Evolutionary conservation across 2,888 invertebrate genomes (phyloP), one percentile per base, ranked within the genome.

Genomic region (Tuta absoluta): DNA sequence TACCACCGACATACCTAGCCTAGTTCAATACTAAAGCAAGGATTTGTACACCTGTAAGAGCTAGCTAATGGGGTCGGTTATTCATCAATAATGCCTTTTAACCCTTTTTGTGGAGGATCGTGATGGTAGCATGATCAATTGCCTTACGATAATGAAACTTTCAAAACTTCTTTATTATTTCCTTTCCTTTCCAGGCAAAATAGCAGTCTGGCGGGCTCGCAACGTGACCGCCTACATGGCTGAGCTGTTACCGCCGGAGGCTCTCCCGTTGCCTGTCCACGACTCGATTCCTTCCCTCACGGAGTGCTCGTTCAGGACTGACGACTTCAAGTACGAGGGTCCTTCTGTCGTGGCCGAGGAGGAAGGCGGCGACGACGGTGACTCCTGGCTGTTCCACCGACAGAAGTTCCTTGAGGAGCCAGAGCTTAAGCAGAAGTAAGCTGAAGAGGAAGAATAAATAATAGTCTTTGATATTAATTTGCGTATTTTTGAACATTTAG

Each of bases 211-310:
- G 96, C 92, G 94, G 4, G 94, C 95, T 0, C 93, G 95, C 68
- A 93, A 93, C 71, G 92, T 95, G 33, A 94, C 94, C 0, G 89
- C 93, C 0, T 96, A 95, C 77, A 93, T 94, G 85, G 92, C 93
- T 2, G 94, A 95, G 59, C 88, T 95, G 68, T 79, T 96, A 62
- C 96, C 96, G 0, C 94, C 94, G 0, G 95, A 95, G 72, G 94
- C 96, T 0, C 89, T 93, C 0, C 94, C 95, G 0, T 78, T 95
- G 49, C 94, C 94, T 0, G 88, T 94, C 4, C 92, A 93, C 65
- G 95, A 95, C 78, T 95, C 95, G 0, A 70, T 93, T 62, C 93
- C 93, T 7, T 93, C 93, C 0, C 76, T 94, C 19, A 82, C 86
- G 0, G 82, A 83, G 56, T 85, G 81, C 69, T 87, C 85, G 67